A percentile compares a stretch with the other conserved stretches of the same genome.
Evolutionary conservation across 1,140 invertebrate species (phyloP).

Genomic region (Eupristina koningsbergeri): DNA sequence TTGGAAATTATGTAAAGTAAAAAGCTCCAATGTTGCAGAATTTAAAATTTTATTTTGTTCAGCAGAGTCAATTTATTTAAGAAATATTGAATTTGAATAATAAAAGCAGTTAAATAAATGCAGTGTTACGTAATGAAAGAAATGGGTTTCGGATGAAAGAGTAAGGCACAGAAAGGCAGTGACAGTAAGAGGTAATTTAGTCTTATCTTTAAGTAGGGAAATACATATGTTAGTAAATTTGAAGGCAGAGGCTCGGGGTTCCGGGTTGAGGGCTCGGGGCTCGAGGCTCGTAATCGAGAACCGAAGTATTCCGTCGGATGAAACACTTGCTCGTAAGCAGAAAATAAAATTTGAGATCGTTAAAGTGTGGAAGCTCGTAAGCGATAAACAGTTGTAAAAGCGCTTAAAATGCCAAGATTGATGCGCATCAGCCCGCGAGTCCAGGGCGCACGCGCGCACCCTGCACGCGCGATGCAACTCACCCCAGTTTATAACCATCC

Average conservation of each 20-base stretch:
- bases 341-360: slow-evolving; percentile 26
- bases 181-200: neutral
- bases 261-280: neutral
- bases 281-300: neutral
- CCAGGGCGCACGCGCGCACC: neutral
- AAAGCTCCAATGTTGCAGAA: neutral
- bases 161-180: neutral
- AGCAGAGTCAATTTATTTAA: too few relatives aligned
- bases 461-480: neutral
- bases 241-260: neutral
- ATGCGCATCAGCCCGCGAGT: slow-evolving; percentile 15
- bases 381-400: slow-evolving; percentile 44
- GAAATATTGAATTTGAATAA: too few relatives aligned
- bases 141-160: neutral
- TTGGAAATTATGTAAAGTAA: neutral
- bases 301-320: slow-evolving; percentile 4
- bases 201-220: neutral
- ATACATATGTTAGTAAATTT: neutral
- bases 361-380: neutral
- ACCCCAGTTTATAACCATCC: slow-evolving; percentile 31
- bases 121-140: neutral
- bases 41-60: too few relatives aligned
- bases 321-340: slow-evolving; percentile 25
- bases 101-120: neutral
- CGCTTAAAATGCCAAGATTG: slow-evolving; percentile 39